Percentiles rank a stretch among this genome's conserved stretches.
These are phyloP conservation scores for Fringilla coelebs DNA, from an alignment of 2,797 vertebrate genomes.

Conservation along the genomic window DNA sequence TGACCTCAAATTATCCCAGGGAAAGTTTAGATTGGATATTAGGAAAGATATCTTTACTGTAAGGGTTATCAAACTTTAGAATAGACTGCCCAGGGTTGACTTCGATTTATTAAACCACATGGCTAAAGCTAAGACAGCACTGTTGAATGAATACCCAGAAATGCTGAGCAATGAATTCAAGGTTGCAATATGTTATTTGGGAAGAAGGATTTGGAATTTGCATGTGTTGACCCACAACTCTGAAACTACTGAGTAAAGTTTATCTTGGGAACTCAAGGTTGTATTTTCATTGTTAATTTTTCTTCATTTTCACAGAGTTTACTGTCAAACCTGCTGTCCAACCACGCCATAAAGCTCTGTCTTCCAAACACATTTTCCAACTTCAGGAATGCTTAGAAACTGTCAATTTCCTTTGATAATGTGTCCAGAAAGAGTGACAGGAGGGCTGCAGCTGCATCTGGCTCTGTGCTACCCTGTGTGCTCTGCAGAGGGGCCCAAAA, in stretches of 20 bases:
- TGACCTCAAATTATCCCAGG: not conserved
- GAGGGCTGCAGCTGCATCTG: not conserved
- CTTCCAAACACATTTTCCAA: not conserved
- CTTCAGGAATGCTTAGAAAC: not conserved
- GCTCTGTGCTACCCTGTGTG: rapidly evolving
- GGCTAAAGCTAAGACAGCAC: not conserved
- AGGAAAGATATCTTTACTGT: too few relatives aligned
- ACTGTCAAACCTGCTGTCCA: not conserved
- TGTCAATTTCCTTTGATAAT: not conserved
- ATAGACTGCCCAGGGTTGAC: not conserved
- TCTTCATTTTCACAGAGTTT: not conserved
- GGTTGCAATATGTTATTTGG: not conserved
- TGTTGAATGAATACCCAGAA: not conserved
- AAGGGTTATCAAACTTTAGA: not conserved
- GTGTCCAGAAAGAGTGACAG: not conserved
- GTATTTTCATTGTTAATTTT: not conserved
- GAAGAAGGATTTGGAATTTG: not conserved
- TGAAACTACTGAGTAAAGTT: not conserved
- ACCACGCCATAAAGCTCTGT: not conserved
- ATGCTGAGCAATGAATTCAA: not conserved
- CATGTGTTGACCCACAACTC: not conserved
- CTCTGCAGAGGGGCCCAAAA: not conserved
- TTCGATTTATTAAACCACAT: not conserved
- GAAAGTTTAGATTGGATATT: not conserved
- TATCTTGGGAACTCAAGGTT: too few relatives aligned